phyloP scores from a whole-genome alignment of 1,140 invertebrate genomes.

The Geopemphigus sp. region DNA sequence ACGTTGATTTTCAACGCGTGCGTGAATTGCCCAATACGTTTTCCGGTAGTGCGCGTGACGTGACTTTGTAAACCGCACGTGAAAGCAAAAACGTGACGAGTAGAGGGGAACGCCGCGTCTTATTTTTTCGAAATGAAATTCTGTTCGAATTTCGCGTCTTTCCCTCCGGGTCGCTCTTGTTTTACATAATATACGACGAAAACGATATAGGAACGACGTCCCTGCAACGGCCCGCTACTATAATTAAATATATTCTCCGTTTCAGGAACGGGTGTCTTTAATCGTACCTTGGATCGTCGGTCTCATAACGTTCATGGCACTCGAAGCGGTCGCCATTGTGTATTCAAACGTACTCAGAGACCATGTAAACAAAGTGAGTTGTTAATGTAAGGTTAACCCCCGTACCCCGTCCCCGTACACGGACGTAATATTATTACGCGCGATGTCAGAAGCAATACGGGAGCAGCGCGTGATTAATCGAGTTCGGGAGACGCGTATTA shows the following conservation, averaged over 20 bases:
- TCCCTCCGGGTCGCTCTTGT: too few relatives aligned
- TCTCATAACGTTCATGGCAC: conserved; percentile 70
- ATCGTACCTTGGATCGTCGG: conserved; percentile 72
- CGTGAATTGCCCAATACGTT: neutral
- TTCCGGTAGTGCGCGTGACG: conserved; percentile 11
- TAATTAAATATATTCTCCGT: conserved; percentile 52
- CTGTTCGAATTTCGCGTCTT: too few relatives aligned
- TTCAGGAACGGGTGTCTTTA: conserved; percentile 67
- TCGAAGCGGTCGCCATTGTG: conserved; percentile 72
- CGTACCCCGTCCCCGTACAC: too few relatives aligned
- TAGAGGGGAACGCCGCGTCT: too few relatives aligned
- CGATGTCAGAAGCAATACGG: neutral
- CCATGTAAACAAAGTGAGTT: conserved; percentile 70
- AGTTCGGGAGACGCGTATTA: neutral
- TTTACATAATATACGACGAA: too few relatives aligned
- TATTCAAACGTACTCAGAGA: conserved; percentile 74
- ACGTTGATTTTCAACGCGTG: conserved; percentile 6
- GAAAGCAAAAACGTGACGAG: conserved; percentile 1
- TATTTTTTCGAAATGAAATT: too few relatives aligned
- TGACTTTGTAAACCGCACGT: conserved; percentile 16
- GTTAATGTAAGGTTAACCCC: neutral
- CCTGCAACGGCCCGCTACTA: too few relatives aligned
- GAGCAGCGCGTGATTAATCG: neutral
- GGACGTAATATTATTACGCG: neutral
- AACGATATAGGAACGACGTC: too few relatives aligned